Evolutionary conservation across 2,888 invertebrate genomes (phyloP).

Genomic region (Xanthia icteritia): DNA sequence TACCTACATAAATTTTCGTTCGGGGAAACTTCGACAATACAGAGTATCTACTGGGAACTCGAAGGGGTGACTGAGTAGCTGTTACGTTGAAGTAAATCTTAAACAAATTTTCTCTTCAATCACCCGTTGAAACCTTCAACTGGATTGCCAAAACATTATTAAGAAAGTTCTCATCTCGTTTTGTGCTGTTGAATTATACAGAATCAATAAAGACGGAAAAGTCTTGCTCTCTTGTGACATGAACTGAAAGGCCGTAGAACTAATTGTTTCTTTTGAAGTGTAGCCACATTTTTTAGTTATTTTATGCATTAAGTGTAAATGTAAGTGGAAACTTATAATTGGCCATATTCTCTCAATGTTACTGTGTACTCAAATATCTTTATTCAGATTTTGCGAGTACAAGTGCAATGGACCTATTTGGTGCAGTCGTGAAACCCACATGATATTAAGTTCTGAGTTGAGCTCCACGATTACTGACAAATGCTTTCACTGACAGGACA

Average conservation of each 20-base stretch:
- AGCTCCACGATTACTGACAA: no score
- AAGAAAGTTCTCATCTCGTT: conserved; percentile 74
- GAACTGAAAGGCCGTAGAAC: background rate
- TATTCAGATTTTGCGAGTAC: no score
- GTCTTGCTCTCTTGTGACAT: conserved; percentile 21
- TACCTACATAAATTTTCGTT: conserved; percentile 86
- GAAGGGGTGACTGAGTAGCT: conserved; percentile 75
- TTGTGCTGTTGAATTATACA: conserved; percentile 70
- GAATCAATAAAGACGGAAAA: conserved; percentile 68
- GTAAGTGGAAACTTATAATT: no score
- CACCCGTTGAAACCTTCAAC: conserved; percentile 71
- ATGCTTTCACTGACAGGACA: no score
- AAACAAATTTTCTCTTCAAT: conserved; percentile 79
- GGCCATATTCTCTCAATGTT: no score
- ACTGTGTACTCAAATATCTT: no score
- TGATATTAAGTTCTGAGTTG: no score
- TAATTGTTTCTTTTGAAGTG: background rate
- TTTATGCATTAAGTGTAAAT: no score
- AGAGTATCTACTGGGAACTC: conserved; percentile 76
- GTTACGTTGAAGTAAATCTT: conserved; percentile 74
- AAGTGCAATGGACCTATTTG: no score
- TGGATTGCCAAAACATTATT: conserved; percentile 76
- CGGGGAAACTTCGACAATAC: conserved; percentile 82
- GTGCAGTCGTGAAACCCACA: no score
- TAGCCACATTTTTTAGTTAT: background rate